Conservation (phyloP, 2,113 vertebrate genomes). For the Orthonyx spaldingii region DNA sequence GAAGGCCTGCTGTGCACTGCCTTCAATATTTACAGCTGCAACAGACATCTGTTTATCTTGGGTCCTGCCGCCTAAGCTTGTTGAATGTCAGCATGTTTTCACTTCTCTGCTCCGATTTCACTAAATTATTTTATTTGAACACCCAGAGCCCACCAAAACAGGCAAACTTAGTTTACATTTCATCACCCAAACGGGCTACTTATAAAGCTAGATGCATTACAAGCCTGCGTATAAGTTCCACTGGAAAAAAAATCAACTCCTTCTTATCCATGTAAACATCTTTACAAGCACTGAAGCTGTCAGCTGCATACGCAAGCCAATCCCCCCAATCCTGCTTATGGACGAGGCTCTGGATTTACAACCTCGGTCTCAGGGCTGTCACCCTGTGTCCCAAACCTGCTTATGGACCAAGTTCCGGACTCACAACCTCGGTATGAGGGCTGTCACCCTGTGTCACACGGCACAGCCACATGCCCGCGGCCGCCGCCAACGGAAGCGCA, state of each 20-base stretch:
- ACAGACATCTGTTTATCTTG: background rate
- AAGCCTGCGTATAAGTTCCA: background rate
- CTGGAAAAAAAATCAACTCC: background rate
- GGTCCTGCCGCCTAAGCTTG: no score
- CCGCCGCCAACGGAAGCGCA: background rate
- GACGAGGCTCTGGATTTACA: background rate
- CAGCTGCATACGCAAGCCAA: fast-evolving
- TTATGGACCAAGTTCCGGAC: background rate
- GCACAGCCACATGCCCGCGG: background rate
- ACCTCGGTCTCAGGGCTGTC: fast-evolving
- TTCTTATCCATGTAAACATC: fast-evolving
- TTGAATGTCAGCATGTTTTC: background rate
- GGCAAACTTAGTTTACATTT: background rate
- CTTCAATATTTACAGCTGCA: background rate
- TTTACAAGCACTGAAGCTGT: no score
- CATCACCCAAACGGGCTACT: background rate
- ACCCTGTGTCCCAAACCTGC: background rate
- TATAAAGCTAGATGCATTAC: background rate
- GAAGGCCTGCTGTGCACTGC: background rate
- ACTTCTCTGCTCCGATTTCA: background rate
- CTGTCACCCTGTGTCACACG: background rate
- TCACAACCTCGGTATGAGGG: fast-evolving
- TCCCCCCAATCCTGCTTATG: background rate
- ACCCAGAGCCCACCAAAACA: background rate
- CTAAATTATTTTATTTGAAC: background rate